Conservation (phyloP, 2,888 invertebrate genomes). For the Phlogophora meticulosa region DNA sequence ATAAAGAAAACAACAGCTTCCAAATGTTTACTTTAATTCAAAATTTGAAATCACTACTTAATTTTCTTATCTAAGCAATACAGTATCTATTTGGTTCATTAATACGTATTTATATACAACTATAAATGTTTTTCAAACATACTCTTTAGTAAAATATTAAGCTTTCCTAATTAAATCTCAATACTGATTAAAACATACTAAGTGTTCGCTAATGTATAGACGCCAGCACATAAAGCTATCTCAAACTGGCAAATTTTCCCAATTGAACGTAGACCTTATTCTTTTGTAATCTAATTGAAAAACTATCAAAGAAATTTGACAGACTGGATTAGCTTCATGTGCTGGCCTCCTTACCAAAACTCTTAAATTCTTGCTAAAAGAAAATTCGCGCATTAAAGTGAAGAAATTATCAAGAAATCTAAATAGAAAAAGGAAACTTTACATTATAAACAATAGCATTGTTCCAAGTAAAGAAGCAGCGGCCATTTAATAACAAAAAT, state of each 20-base stretch:
- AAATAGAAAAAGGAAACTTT: slow-evolving; percentile 8
- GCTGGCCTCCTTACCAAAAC: too few species aligned
- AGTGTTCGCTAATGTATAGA: slow-evolving; percentile 50
- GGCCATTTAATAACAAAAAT: slow-evolving; percentile 14
- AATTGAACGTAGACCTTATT: too few species aligned
- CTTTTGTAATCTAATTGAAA: too few species aligned
- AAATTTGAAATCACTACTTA: slow-evolving; percentile 85
- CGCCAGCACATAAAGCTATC: too few species aligned
- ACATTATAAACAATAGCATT: slow-evolving; percentile 22
- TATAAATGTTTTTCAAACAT: slow-evolving; percentile 86
- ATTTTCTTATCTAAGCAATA: slow-evolving; percentile 79
- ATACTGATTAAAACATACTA: slow-evolving; percentile 49
- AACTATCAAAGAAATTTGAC: too few species aligned
- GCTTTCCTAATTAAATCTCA: slow-evolving; percentile 70
- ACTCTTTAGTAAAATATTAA: slow-evolving; percentile 76
- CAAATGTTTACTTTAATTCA: slow-evolving; percentile 82
- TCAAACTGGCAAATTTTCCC: too few species aligned
- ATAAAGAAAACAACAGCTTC: slow-evolving; percentile 65
- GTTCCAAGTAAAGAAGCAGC: slow-evolving; percentile 16
- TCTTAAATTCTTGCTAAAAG: slow-evolving; percentile 25
- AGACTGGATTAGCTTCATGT: too few species aligned
- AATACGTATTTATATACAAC: slow-evolving; percentile 80
- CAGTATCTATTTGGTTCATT: slow-evolving; percentile 78
- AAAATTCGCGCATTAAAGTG: slow-evolving; percentile 17
- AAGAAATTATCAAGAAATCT: slow-evolving; percentile 27